These are phyloP conservation scores for Trisateles emortualis DNA, from an alignment of 2,888 invertebrate genomes.

Conservation along the genomic window DNA sequence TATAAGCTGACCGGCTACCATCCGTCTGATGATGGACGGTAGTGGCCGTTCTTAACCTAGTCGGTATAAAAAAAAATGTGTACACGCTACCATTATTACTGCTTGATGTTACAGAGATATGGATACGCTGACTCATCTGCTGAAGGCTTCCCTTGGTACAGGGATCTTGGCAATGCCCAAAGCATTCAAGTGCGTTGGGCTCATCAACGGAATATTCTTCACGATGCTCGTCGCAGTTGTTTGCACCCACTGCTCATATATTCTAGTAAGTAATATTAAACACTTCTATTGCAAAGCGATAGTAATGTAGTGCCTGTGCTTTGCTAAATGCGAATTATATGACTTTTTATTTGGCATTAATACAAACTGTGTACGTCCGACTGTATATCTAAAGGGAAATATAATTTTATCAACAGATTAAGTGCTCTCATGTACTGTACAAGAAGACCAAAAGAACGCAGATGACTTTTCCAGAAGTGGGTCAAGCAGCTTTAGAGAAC, in stretches of 20 bases:
- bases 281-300: slow-evolving; percentile 6
- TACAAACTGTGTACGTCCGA: neutral
- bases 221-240: slow-evolving; percentile 95
- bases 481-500: slow-evolving; percentile 92
- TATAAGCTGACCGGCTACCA: too few species aligned
- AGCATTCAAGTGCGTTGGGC: slow-evolving; percentile 95
- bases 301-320: neutral
- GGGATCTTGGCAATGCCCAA: slow-evolving; percentile 98
- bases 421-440: slow-evolving; percentile 94
- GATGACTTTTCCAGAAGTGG: slow-evolving; percentile 96
- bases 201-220: slow-evolving; percentile 93
- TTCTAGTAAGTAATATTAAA: slow-evolving; percentile 85
- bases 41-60: too few species aligned
- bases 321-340: slow-evolving; percentile 5
- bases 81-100: slow-evolving; percentile 2
- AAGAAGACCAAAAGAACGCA: slow-evolving; percentile 89
- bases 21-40: too few species aligned
- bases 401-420: slow-evolving; percentile 86
- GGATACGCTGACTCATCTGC: slow-evolving; percentile 96
- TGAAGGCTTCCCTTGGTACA: slow-evolving; percentile 98
- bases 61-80: neutral
- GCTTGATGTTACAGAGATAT: slow-evolving; percentile 88
- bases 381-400: neutral
- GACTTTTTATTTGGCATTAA: neutral
- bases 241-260: slow-evolving; percentile 98